phyloP scores from a whole-genome alignment of 2,797 vertebrate species.

The Alectoris magna region DNA sequence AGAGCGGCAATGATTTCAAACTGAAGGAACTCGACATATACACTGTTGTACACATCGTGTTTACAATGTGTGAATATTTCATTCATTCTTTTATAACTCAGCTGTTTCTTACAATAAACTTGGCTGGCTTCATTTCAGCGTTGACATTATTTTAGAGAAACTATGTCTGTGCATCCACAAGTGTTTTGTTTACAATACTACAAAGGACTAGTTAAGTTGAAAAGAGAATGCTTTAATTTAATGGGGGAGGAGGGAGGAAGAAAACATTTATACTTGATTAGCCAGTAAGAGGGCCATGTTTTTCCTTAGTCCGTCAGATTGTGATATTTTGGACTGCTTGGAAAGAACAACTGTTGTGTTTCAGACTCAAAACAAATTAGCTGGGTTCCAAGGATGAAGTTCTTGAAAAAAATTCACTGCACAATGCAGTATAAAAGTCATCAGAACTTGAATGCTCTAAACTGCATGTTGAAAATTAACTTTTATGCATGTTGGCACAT shows the following conservation, averaged over 20 bases:
- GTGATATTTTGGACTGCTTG: background rate
- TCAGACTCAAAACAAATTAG: background rate
- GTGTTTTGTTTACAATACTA: background rate
- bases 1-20: background rate
- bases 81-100: background rate
- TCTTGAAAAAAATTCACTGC: background rate
- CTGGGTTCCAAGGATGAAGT: background rate
- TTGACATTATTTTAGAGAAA: background rate
- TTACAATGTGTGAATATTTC: background rate
- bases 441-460: background rate
- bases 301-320: background rate
- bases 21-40: background rate
- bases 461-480: background rate
- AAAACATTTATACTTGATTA: background rate
- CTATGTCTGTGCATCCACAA: background rate
- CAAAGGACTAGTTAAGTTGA: background rate
- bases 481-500: conserved; percentile 22
- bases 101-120: background rate
- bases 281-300: background rate
- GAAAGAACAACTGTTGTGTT: background rate
- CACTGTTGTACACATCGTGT: background rate
- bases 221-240: conserved; percentile 22
- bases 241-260: background rate
- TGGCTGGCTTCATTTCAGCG: background rate
- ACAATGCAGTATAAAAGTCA: background rate